Conservation (phyloP, 2,113 vertebrate genomes). For the Notiomystis cincta region DNA sequence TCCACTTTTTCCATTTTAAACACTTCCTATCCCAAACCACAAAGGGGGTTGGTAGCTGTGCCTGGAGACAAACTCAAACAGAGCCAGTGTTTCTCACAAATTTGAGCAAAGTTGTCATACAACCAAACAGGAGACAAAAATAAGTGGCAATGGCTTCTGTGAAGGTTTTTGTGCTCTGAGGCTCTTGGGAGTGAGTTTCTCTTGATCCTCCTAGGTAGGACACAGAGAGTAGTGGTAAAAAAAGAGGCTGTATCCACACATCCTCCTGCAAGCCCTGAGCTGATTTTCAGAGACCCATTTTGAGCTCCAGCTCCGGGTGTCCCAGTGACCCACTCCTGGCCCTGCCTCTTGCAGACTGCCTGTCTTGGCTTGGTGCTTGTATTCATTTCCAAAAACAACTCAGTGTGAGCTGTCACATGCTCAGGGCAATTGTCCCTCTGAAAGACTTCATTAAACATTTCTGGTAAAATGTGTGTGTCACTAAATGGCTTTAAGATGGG, state of each 20-base stretch:
- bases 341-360: not conserved
- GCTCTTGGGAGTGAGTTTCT: not conserved
- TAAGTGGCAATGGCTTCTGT: not conserved
- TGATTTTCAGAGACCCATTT: not conserved
- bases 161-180: not conserved
- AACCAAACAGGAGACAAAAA: not conserved
- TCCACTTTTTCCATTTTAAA: not conserved
- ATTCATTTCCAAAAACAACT: not conserved
- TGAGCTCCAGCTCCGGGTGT: not conserved
- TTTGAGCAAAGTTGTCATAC: not conserved
- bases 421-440: not conserved
- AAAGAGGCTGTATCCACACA: not conserved
- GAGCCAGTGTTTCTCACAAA: not conserved
- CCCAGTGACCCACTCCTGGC: not conserved
- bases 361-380: not conserved
- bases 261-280: not conserved
- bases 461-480: not conserved
- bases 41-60: not conserved
- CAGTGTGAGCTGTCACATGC: not conserved
- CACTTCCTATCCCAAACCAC: not conserved
- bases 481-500: not conserved
- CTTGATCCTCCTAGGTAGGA: not conserved
- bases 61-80: not conserved
- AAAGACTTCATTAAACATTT: not conserved
- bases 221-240: not conserved